phyloP scores from a whole-genome alignment of 2,797 vertebrate species.

The Myoxocephalus aenaeus region DNA sequence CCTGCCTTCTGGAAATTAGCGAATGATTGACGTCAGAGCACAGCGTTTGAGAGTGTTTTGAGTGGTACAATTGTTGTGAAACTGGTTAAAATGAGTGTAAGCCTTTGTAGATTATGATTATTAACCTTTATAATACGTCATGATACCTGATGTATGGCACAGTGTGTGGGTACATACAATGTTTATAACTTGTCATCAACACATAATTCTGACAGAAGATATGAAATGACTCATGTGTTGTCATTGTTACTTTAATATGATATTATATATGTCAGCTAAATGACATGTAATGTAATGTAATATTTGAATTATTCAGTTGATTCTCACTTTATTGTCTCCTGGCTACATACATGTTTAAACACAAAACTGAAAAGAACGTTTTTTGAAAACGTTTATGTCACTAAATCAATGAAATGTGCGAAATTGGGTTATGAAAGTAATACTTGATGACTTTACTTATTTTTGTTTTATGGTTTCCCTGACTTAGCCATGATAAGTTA shows the following conservation, averaged over 20 bases:
- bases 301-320: constrained; percentile 13
- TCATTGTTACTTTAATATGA: background rate
- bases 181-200: background rate
- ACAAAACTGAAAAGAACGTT: constrained; percentile 8
- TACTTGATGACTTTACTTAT: constrained; percentile 2
- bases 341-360: constrained; percentile 6
- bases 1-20: constrained; percentile 12
- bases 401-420: constrained; percentile 22
- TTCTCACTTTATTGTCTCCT: background rate
- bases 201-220: background rate
- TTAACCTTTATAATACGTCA: background rate
- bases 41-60: background rate
- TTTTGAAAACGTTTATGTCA: background rate
- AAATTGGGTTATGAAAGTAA: constrained; percentile 11
- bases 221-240: constrained; percentile 12
- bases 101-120: constrained; percentile 8
- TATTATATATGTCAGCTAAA: too few relatives aligned
- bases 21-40: background rate
- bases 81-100: background rate
- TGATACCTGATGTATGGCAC: background rate
- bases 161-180: background rate
- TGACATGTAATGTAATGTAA: too few relatives aligned
- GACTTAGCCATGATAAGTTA: background rate
- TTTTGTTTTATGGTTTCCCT: constrained; percentile 11
- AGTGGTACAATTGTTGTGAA: background rate